phyloP scores from a whole-genome alignment of 2,797 vertebrate species.

The Percopsis omiscomaycus region DNA sequence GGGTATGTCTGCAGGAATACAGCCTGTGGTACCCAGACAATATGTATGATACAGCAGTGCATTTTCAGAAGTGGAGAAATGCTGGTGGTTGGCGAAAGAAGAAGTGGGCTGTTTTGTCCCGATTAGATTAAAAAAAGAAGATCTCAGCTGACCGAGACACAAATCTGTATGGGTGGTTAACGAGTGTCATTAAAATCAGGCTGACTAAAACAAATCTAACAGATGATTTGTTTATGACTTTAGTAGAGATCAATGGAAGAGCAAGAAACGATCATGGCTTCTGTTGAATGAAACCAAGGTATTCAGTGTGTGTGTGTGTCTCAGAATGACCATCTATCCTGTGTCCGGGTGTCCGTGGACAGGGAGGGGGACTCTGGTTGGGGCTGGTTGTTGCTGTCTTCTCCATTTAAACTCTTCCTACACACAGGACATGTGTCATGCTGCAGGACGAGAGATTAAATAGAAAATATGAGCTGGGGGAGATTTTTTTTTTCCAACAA shows the following conservation, averaged over 20 bases:
- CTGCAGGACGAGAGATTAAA: conserved; percentile 66
- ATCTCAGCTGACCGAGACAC: conserved; percentile 9
- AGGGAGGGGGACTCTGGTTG: conserved; percentile 80
- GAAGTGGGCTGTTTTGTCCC: neutral
- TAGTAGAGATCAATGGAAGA: conserved; percentile 49
- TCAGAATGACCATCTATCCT: conserved; percentile 96
- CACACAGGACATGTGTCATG: conserved; percentile 97
- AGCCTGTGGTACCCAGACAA: conserved; percentile 44
- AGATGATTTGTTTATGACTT: conserved; percentile 54
- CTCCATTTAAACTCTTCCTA: conserved; percentile 93
- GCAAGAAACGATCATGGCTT: conserved; percentile 47
- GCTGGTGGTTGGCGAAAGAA: conserved; percentile 20
- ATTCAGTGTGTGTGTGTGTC: conserved; percentile 39
- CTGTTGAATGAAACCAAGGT: conserved; percentile 29
- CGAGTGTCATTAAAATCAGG: conserved; percentile 50
- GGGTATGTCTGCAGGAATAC: conserved; percentile 23
- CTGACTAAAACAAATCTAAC: conserved; percentile 11
- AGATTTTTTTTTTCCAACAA: too few relatives aligned
- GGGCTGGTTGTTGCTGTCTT: conserved; percentile 85
- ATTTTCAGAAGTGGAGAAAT: conserved; percentile 46
- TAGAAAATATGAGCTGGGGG: conserved; percentile 14
- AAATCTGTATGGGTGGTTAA: conserved; percentile 37
- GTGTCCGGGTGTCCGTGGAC: conserved; percentile 84
- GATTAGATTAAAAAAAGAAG: conserved; percentile 6
- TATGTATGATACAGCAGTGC: conserved; percentile 56